Base-by-base conservation (phyloP, 2,113 vertebrate genomes). In the Panurus biarmicus region DNA sequence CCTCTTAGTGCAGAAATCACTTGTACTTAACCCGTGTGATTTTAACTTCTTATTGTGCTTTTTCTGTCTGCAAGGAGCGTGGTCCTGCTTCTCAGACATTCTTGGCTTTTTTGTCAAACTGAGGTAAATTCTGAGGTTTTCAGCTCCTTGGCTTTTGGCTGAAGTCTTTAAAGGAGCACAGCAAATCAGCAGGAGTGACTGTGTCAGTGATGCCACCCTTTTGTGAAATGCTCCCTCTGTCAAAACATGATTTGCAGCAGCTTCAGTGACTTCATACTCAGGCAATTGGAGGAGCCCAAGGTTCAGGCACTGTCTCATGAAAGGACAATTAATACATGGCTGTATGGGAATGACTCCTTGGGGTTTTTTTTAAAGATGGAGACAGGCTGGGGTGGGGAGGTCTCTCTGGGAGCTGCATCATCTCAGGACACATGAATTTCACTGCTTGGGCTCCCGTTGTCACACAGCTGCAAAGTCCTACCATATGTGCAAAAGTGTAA, bases 231-330 rank as follows among this genome's bases (percentile, higher is more conserved):
- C 10, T 86, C 40, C 40, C 69, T 74, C 45, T 56, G 70, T 48
- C 31, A 47, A 78, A 79, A 74, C 28, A n/a, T 31, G 58, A 95
- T 97, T 96, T 93, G 54, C 66, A 67, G 54, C 70, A 65, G 14
- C 74, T 88, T 18, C 72, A 85, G 50, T 96, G 93, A 88, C 89
- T 94, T 92, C 86, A 95, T 90, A 31, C 53, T 77, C 7, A 11
- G 60, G n/a, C 25, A 19, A 21, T 85, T 67, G 47, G 72, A 74
- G 51, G 62, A 85, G 75, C 42, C 45, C 79, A 77, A 73, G 95
- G 96, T 95, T 94, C 85, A 82, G 33, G 33, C 57, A 50, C 31
- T 91, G 72, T 65, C 85, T 96, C 87, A 61, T 88, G 57, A 88
- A 86, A 84, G 5, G 5, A 31, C 2, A 2, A 61, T 77, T 51